Base-by-base conservation (phyloP, 2,113 vertebrate species). In the Rissa tridactyla region DNA sequence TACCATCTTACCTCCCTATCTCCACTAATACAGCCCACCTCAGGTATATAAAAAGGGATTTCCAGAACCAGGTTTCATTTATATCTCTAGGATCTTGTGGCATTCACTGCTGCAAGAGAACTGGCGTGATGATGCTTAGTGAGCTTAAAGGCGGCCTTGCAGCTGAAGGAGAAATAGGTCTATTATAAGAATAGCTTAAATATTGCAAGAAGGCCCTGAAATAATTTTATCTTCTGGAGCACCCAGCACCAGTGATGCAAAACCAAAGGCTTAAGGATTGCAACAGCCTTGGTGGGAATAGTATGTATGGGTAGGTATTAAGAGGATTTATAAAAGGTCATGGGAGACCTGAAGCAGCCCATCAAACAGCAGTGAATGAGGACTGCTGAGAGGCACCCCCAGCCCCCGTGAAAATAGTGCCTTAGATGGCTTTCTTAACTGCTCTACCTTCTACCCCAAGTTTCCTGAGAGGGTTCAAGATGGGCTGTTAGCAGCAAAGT, bases 261-360 rank as follows among this genome's bases (percentile, higher is more conserved):
- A 95, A 90, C 72, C 76, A 49, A 65, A 73, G 88, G 88, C 84
- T 91, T 94, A 94, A 79, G 69, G 61, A 91, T 87, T 94, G 84
- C 91, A 64, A 54, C 81, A 92, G 90, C 46, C 81, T 94, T 91
- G 61, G 57, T 7, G 3, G 71, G 46, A 92, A 40, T 76, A 71
- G n/a, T 13, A 4, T 7, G 11, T 72, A 44, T 69, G 80, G 20
- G 72, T 66, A 75, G 47, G 66, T 80, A 61, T 61, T 96, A 92
- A 94, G 70, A 94, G 87, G 81, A 91, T 94, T 95, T 96, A 46
- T 55, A 27, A 92, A 94, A 96, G 94, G 91, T 94, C 78, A 82
- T 61, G 26, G 81, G 77, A 92, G 77, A 95, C 25, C 18, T 23
- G 60, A 86, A 61, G 46, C 73, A 92, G 77, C 51, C 55, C 54